Evolutionary conservation across 2,797 vertebrate species (phyloP), one percentile per base, ranked within the genome.

Genomic region (Hirundo rustica): DNA sequence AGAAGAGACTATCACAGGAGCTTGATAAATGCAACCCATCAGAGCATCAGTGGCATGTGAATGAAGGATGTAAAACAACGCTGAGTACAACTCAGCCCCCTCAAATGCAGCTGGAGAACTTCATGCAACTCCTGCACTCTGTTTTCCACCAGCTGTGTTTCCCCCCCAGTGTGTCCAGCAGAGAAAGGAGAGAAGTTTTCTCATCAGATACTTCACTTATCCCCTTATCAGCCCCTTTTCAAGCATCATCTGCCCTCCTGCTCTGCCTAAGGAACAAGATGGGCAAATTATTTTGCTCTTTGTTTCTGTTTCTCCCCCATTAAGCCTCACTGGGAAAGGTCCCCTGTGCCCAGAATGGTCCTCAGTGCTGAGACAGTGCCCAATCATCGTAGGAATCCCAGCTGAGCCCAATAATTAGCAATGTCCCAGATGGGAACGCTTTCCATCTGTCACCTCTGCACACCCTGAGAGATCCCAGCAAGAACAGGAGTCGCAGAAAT

Each of bases 21-120:
- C 75, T 76, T 95, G 91, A 95, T 84, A 92, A 96, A 89, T 91
- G n/a, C 13, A 89, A 29, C 47, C 23, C 62, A 67, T 93, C 80
- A 88, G 16, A 95, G 66, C 76, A 54, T 23, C 50, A 26, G 79
- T 61, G 70, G 29, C 54, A 34, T 30, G 21, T 9, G 61, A 85
- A 85, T 30, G 64, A 75, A 89, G 80, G 77, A 48, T 2, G 1
- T 54, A 55, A 79, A 73, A 61, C 4, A 29, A 58, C 0, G 0
- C 6, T 57, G 19, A 16, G 75, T 74, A 18, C 38, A 72, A 22
- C 29, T 45, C 53, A 74, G 32, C 4, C 7, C 14, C 27, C 40
- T 8, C 13, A 1, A 81, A 48, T 12, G 4, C 48, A 81, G 26
- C 44, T 27, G 4, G 26, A 81, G 58, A 29, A 34, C 40, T 76